Evolutionary conservation across 2,113 vertebrate genomes (phyloP), one percentile per base, ranked within the genome.

Genomic region (Neofelis nebulosa): DNA sequence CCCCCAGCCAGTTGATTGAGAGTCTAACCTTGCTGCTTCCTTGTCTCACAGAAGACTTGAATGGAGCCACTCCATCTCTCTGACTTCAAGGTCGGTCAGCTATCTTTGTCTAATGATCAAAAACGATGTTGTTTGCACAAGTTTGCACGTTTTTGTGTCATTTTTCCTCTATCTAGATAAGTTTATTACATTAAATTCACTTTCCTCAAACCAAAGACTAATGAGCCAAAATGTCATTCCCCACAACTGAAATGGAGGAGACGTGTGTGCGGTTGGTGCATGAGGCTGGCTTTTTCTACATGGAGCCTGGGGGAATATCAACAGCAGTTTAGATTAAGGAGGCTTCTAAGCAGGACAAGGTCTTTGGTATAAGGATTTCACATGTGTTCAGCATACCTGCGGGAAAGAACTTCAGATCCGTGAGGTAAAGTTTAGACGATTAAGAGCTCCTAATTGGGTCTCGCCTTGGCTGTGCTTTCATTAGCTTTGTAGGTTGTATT

Each of bases 401-500:
- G 8, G 73, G 73, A 91, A 71, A 81, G 52, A 91, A 0, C 36
- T 93, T 81, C 94, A 87, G 52, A 68, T 11, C 50, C 21, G 81
- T 23, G 90, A 96, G 65, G 13, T 78, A 80, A 89, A 94, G 55
- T 52, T 23, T 61, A 69, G 92, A 52, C 89, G 68, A 81, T 97
- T 55, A 96, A 89, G 79, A 55, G 21, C 82, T 45, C 23, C 85
- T 93, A 45, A 94, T 89, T 87, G 80, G 36, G 31, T 50, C 66
- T 85, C 1, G 1, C 61, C 52, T 93, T 76, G 61, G n/a, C 45
- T 82, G 45, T 11, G 19, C 38, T 97, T 96, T 45, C 61, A 36
- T 86, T 92, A 89, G 94, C 15, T 97, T 96, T 92, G 21, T 48
- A 69, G 84, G 74, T 80, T 94, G 50, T 92, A 89, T 85, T 73